These are phyloP conservation scores for Pandion haliaetus DNA, from an alignment of 2,113 vertebrate genomes.

Conservation along the genomic window DNA sequence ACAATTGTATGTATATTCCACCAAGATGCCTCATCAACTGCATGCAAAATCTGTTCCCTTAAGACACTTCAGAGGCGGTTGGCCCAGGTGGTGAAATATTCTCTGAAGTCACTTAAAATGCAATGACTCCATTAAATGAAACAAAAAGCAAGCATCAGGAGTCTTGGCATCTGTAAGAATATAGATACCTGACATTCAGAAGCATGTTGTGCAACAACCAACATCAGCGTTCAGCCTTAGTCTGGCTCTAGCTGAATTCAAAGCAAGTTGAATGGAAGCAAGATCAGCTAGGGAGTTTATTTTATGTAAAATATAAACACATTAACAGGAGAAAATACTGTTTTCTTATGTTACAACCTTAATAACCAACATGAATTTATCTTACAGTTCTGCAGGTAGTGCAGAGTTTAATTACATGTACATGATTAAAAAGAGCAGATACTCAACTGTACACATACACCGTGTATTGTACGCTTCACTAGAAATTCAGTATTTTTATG, in stretches of 20 bases:
- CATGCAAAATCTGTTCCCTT: background rate
- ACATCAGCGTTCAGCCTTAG: background rate
- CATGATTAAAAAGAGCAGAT: conserved; percentile 17
- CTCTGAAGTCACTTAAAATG: background rate
- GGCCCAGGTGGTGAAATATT: background rate
- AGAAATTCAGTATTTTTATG: background rate
- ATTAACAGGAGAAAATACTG: conserved; percentile 50
- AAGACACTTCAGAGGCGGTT: background rate
- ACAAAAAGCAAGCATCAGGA: background rate
- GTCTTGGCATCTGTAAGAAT: background rate
- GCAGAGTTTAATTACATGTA: conserved; percentile 23
- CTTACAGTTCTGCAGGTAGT: conserved; percentile 14
- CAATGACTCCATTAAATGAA: background rate
- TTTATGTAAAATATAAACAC: conserved; percentile 64
- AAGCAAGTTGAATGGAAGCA: background rate
- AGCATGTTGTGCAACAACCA: background rate
- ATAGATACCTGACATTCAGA: background rate
- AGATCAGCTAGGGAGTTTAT: conserved; percentile 36
- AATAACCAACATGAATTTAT: conserved; percentile 42
- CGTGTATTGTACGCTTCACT: background rate
- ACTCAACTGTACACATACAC: background rate
- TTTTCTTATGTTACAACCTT: conserved; percentile 56
- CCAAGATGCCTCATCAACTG: background rate
- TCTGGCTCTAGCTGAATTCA: background rate
- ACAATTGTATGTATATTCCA: background rate